Evolutionary conservation across 2,113 vertebrate genomes (phyloP), one percentile per base, ranked within the genome.

Genomic region (Cariama cristata): DNA sequence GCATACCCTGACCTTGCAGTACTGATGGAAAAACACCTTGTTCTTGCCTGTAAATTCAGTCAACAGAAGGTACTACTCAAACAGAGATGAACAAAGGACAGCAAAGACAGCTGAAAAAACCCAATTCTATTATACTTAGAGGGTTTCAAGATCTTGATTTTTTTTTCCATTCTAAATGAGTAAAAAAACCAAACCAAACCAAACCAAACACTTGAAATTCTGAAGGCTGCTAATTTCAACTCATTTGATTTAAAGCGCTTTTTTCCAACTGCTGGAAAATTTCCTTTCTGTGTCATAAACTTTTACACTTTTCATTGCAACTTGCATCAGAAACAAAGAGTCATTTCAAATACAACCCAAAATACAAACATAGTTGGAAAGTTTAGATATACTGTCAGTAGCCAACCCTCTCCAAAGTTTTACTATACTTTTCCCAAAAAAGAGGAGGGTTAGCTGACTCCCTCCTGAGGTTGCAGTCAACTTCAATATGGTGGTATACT

Each of bases 301-400:
- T 67, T 93, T 17, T 15, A 75, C 7, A n/a, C 45, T 85, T 79
- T 27, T 33, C 64, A 68, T 40, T 84, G 9, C 12, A 90, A 62
- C 17, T 69, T 87, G 17, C 30, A 52, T 71, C 59, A 84, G 55
- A 90, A 92, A 86, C 58, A 89, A 52, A 86, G 55, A 85, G 19
- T 82, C 11, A 68, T 87, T 95, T 75, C 44, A 87, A 85, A 81
- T 33, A 55, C 18, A 89, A 94, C 85, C 33, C 12, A 81, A 93
- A 79, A 77, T 11, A 72, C 7, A 42, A 88, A 81, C 2, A 12
- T 8, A 76, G 27, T 17, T 5, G 6, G 30, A 74, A 86, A 84
- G 30, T 73, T 69, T 32, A 84, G 24, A 79, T 11, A 10, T n/a
- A 73, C 42, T 59, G 56, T 86, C 68, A 89, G 17, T 8, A 84